phyloP scores from a whole-genome alignment of 2,113 vertebrate genomes.

The Campylomormyrus tamandua region DNA sequence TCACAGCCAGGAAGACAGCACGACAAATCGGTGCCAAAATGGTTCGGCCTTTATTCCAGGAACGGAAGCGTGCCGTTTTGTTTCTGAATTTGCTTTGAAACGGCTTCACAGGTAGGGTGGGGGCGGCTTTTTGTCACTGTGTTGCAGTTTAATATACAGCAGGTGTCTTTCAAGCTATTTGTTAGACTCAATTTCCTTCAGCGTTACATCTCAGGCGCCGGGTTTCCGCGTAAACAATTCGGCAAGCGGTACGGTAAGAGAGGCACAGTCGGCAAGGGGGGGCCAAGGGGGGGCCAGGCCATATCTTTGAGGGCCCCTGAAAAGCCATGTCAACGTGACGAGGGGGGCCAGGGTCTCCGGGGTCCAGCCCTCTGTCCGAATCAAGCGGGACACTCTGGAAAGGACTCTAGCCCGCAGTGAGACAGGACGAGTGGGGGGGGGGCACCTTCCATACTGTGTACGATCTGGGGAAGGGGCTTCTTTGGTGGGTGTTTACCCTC shows the following conservation, averaged over 20 bases:
- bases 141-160: slow-evolving; percentile 11
- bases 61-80: neutral
- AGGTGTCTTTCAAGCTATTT: slow-evolving; percentile 11
- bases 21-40: neutral
- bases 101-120: neutral
- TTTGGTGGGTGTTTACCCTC: neutral
- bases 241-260: neutral
- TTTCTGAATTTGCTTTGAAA: slow-evolving; percentile 17
- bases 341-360: neutral
- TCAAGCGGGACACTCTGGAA: neutral
- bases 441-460: neutral
- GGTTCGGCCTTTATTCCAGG: slow-evolving; percentile 1
- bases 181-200: slow-evolving; percentile 11
- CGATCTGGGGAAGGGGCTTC: neutral
- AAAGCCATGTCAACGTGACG: neutral
- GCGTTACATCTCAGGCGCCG: neutral
- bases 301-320: neutral
- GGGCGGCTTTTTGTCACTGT: neutral
- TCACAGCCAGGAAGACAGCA: neutral
- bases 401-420: neutral
- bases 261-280: neutral
- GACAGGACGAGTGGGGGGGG: neutral
- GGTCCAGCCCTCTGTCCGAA: neutral
- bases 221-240: slow-evolving; percentile 1
- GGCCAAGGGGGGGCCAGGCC: neutral